Conservation (phyloP, 30 jellyfish, hydroid and myxozoan genomes). For the Aurelia aurita complex sp. Pacific region DNA sequence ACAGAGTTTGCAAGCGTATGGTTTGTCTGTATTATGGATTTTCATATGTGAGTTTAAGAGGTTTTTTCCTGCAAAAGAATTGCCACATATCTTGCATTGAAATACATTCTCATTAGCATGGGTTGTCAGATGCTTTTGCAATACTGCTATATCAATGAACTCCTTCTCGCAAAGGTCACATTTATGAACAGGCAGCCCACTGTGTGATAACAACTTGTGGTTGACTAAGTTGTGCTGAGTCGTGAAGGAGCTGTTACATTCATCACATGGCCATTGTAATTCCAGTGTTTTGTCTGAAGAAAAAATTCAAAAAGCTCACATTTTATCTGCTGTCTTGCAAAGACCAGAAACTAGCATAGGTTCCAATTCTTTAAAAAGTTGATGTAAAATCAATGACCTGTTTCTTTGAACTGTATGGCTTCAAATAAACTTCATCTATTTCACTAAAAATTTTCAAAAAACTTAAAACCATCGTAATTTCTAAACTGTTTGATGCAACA, state of each 20-base stretch:
- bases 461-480: too few relatives aligned
- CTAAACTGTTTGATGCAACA: too few relatives aligned
- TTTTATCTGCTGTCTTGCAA: too few relatives aligned
- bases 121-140: slow-evolving; percentile 53
- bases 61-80: slow-evolving; percentile 55
- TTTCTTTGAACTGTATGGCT: too few relatives aligned
- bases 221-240: slow-evolving; percentile 37
- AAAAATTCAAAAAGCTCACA: background rate
- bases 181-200: slow-evolving; percentile 30
- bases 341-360: too few relatives aligned
- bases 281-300: slow-evolving; percentile 8
- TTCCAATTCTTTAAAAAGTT: too few relatives aligned
- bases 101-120: slow-evolving; percentile 44
- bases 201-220: slow-evolving; percentile 60
- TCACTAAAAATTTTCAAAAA: too few relatives aligned
- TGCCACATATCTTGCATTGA: slow-evolving; percentile 64
- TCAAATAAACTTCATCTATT: too few relatives aligned
- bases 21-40: slow-evolving; percentile 47
- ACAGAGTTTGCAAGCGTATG: slow-evolving; percentile 48
- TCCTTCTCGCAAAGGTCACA: slow-evolving; percentile 56
- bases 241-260: slow-evolving; percentile 28
- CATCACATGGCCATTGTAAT: slow-evolving; percentile 58
- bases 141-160: slow-evolving; percentile 31
- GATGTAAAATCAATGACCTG: too few relatives aligned
- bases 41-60: slow-evolving; percentile 58